A percentile compares a stretch with the other conserved stretches of the same genome.
These are phyloP conservation scores for Crocodylus rhombifer DNA, from an alignment of 2,797 vertebrate genomes.

Conservation along the genomic window DNA sequence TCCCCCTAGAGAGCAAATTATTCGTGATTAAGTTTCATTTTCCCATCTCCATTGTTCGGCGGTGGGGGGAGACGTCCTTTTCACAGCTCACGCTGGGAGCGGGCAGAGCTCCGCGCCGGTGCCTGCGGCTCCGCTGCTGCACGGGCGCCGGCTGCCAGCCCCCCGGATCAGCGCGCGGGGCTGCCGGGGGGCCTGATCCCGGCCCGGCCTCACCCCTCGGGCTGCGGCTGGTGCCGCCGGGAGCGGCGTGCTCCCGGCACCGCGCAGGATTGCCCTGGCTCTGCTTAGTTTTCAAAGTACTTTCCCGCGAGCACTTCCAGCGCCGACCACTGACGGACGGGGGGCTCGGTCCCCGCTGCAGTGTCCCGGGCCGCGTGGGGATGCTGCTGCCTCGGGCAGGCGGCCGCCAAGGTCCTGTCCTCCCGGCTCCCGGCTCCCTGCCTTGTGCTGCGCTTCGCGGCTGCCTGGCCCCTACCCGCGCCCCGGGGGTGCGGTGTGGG, in stretches of 20 bases:
- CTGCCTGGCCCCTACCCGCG: no score
- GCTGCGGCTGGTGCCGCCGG: no score
- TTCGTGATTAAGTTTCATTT: slow-evolving; percentile 33
- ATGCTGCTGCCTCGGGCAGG: no score
- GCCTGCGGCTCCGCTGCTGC: accelerated
- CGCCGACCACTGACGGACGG: background rate
- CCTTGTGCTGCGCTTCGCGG: background rate
- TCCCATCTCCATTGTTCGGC: slow-evolving; percentile 8
- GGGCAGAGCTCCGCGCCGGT: background rate
- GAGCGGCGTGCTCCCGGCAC: background rate
- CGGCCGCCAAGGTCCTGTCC: accelerated
- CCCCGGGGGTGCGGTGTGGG: background rate
- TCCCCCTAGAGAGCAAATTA: slow-evolving; percentile 40
- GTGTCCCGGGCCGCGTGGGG: background rate
- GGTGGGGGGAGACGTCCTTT: background rate
- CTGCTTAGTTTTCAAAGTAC: background rate
- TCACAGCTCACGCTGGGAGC: background rate
- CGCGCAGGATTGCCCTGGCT: accelerated
- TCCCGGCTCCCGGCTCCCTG: background rate
- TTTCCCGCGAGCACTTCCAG: background rate
- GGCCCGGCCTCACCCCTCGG: no score
- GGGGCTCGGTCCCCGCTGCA: no score
- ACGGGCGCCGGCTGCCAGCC: background rate
- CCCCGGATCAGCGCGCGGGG: background rate
- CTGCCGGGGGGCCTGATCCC: background rate